Conservation (phyloP, 2,113 vertebrate genomes). For the Alces alces region DNA sequence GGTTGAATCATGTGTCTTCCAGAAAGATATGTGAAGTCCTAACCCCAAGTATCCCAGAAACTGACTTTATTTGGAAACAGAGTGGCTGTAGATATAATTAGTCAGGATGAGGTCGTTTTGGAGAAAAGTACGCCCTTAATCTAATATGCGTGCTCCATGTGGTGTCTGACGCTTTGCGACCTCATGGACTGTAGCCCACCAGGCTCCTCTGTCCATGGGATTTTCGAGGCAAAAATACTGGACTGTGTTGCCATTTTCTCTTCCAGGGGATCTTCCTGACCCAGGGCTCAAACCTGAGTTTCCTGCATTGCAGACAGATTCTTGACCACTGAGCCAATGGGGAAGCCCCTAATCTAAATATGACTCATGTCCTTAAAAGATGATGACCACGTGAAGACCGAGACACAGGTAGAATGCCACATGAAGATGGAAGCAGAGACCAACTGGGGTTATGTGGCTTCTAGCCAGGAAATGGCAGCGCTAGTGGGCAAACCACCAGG, state of each 20-base stretch:
- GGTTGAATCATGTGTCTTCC: not conserved
- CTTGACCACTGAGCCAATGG: not conserved
- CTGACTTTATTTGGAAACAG: not conserved
- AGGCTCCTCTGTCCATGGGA: not conserved
- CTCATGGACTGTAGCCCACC: not conserved
- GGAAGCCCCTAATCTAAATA: not conserved
- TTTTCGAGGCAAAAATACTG: not conserved
- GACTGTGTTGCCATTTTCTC: not conserved
- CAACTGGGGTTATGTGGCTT: not conserved
- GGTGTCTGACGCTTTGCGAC: not conserved
- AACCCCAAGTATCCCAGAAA: not conserved
- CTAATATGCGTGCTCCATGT: not conserved
- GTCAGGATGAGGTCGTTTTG: not conserved
- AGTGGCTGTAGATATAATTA: not conserved
- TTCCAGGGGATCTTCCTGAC: not conserved
- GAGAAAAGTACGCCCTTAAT: not conserved
- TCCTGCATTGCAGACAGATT: not conserved
- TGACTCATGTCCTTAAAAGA: not conserved
- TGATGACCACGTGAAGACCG: not conserved
- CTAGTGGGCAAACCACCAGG: not conserved
- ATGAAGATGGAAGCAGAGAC: not conserved
- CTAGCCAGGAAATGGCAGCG: not conserved
- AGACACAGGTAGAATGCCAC: not conserved
- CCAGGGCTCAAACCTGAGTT: not conserved
- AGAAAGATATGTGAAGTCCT: not conserved